phyloP scores from a whole-genome alignment of 1,140 invertebrate genomes.

The Aradophagus sp. region DNA sequence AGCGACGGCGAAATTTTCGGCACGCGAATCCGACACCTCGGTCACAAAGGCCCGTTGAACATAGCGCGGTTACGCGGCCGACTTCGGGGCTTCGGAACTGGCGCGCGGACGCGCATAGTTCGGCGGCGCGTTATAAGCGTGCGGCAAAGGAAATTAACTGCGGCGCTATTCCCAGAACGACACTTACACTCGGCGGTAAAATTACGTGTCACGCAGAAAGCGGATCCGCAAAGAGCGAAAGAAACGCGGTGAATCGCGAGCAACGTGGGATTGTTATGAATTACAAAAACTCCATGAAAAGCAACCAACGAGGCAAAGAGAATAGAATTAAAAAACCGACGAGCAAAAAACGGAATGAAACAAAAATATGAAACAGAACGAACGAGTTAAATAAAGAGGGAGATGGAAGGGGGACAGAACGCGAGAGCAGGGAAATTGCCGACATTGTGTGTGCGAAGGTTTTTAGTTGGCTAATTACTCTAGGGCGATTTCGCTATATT shows the following conservation, averaged over 20 bases:
- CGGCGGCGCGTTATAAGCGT: slow-evolving; percentile 14
- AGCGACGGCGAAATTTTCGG: too few species aligned
- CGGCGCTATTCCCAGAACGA: slow-evolving; percentile 51
- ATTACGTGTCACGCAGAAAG: slow-evolving; percentile 51
- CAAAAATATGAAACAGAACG: too few species aligned
- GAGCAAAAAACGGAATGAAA: too few species aligned
- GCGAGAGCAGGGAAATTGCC: too few species aligned
- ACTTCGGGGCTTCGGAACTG: too few species aligned
- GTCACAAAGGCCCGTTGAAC: slow-evolving; percentile 23
- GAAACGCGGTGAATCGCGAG: slow-evolving; percentile 39
- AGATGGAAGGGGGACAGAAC: not conserved
- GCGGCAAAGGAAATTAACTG: slow-evolving; percentile 47
- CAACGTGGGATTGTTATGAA: slow-evolving; percentile 55
- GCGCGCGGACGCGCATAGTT: slow-evolving; percentile 14
- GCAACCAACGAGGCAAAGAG: not conserved
- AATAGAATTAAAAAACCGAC: too few species aligned
- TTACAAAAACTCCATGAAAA: slow-evolving; percentile 45
- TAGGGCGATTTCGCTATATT: too few species aligned
- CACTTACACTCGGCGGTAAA: slow-evolving; percentile 50
- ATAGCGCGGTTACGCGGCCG: not conserved
- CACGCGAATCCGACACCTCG: too few species aligned
- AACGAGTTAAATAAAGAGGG: not conserved
- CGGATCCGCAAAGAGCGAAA: slow-evolving; percentile 32
- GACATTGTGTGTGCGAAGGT: too few species aligned
- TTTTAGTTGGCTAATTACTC: too few species aligned